These are phyloP conservation scores for Boulengeromyrus knoepffleri DNA, from an alignment of 2,113 vertebrate species.

Conservation along the genomic window DNA sequence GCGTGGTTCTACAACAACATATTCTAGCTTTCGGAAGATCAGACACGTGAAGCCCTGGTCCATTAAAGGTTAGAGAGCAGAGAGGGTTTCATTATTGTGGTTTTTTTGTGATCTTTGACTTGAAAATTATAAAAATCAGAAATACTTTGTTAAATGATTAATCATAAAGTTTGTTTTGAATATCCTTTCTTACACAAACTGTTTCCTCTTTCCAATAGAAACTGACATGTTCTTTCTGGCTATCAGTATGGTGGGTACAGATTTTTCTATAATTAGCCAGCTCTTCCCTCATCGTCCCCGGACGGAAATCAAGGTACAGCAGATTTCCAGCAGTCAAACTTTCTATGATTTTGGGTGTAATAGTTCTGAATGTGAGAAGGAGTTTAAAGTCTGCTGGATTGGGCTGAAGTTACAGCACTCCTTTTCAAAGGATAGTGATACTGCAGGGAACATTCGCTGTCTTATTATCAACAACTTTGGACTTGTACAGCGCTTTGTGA, in stretches of 20 bases:
- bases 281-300: conserved; percentile 89
- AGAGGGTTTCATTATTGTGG: background rate
- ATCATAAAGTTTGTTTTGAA: background rate
- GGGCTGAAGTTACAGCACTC: background rate
- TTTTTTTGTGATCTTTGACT: background rate
- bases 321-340: background rate
- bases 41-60: conserved; percentile 74
- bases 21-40: conserved; percentile 72
- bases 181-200: background rate
- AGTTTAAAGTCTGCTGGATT: background rate
- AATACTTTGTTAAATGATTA: background rate
- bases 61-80: conserved; percentile 59
- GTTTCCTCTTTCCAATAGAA: conserved; percentile 51
- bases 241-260: conserved; percentile 84
- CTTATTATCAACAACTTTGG: background rate
- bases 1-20: conserved; percentile 75
- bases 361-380: background rate
- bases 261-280: conserved; percentile 78
- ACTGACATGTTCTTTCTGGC: conserved; percentile 84
- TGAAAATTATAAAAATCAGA: background rate
- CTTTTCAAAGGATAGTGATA: background rate
- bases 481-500: too few species aligned
- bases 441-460: background rate
- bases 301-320: conserved; percentile 85
- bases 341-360: background rate